A percentile compares a stretch with the other conserved stretches of the same genome.
Evolutionary conservation across 2,113 vertebrate genomes (phyloP).

Genomic region (Sorex araneus): DNA sequence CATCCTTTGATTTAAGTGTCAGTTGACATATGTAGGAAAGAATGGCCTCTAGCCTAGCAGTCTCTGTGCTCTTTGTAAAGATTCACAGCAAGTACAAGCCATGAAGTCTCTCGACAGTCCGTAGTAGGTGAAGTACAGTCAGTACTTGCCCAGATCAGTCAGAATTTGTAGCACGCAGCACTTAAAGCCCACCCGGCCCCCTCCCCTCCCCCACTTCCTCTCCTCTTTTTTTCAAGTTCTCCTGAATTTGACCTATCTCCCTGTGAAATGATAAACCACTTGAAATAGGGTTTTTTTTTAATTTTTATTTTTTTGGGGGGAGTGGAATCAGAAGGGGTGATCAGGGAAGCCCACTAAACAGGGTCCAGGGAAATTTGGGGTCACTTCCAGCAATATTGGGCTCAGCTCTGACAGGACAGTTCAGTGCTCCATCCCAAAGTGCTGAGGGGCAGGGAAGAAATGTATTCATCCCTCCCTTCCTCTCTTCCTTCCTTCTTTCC

Average conservation of each 20-base stretch:
- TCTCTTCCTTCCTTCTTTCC: no score
- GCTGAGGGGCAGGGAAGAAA: no score
- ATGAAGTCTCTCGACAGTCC: not conserved
- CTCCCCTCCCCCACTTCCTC: not conserved
- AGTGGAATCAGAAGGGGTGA: no score
- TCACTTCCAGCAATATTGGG: no score
- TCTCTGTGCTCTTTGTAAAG: not conserved
- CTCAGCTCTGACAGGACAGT: no score
- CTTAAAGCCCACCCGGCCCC: not conserved
- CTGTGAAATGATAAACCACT: conserved; percentile 7
- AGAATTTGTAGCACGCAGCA: not conserved
- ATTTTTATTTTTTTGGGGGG: no score
- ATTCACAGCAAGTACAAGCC: not conserved
- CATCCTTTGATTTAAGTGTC: conserved; percentile 26
- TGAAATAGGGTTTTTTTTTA: no score
- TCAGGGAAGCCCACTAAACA: no score
- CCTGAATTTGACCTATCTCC: not conserved
- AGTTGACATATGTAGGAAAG: not conserved
- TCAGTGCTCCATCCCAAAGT: no score
- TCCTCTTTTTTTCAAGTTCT: not conserved
- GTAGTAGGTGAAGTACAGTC: not conserved
- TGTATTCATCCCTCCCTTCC: no score
- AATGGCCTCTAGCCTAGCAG: not conserved
- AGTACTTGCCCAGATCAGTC: not conserved
- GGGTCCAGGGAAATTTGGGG: no score